Evolutionary conservation across 2,888 invertebrate genomes (phyloP).

Genomic region (Parelbella ahira): DNA sequence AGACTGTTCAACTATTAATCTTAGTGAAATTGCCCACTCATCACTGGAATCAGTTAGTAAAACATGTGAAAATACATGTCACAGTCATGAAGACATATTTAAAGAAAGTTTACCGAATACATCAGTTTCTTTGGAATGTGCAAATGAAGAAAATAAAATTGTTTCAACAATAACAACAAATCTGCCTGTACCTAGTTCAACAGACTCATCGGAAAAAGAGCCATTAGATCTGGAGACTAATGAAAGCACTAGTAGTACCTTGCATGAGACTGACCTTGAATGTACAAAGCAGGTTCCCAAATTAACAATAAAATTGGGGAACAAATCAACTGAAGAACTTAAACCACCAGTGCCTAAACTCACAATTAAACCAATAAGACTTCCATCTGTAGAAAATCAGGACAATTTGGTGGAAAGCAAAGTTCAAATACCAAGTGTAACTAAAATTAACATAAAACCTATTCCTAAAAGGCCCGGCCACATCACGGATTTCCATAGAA

Average conservation of each 20-base stretch:
- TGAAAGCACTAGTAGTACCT: conserved; percentile 36
- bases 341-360: conserved; percentile 67
- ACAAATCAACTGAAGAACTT: conserved; percentile 58
- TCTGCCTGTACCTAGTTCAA: conserved; percentile 36
- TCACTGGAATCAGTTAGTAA: conserved; percentile 13
- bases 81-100: conserved; percentile 6
- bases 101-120: conserved; percentile 3
- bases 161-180: conserved; percentile 52
- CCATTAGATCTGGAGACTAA: conserved; percentile 30
- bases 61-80: conserved; percentile 4
- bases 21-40: conserved; percentile 21
- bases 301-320: conserved; percentile 70
- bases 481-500: conserved; percentile 68
- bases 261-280: conserved; percentile 42
- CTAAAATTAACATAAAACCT: conserved; percentile 75
- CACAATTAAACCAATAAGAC: conserved; percentile 59
- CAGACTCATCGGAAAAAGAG: conserved; percentile 28
- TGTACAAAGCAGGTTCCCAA: conserved; percentile 68
- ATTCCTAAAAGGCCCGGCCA: conserved; percentile 69
- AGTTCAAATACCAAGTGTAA: conserved; percentile 60
- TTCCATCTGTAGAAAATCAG: conserved; percentile 39
- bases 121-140: background rate
- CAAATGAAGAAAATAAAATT: no score
- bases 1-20: background rate
- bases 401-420: conserved; percentile 38